These are phyloP conservation scores for Salvator merianae DNA, from an alignment of 2,113 vertebrate genomes.

Conservation along the genomic window DNA sequence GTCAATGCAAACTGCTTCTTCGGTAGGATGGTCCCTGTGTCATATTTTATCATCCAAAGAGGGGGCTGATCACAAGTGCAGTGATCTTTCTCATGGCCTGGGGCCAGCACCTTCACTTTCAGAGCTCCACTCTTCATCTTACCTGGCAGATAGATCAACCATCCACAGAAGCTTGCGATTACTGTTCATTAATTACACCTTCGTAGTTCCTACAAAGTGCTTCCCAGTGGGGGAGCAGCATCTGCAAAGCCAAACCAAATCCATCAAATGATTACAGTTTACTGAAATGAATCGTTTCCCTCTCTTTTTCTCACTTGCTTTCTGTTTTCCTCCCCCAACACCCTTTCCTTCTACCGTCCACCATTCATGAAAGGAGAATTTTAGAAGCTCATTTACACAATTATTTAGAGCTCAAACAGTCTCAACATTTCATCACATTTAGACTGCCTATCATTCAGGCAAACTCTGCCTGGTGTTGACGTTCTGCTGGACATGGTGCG, in stretches of 20 bases:
- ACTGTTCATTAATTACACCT: neutral
- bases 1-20: neutral
- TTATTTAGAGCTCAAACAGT: too few relatives aligned
- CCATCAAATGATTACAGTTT: neutral
- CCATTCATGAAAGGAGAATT: neutral
- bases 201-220: neutral
- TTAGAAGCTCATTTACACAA: too few relatives aligned
- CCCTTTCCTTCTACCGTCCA: neutral
- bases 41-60: neutral
- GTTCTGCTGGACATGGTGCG: too few relatives aligned
- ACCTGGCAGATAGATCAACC: neutral
- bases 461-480: too few relatives aligned
- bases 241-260: neutral
- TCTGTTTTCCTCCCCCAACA: neutral
- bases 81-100: neutral
- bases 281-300: neutral
- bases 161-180: neutral
- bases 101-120: neutral
- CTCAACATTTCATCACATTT: too few relatives aligned
- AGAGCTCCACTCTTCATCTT: neutral
- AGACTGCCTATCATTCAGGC: too few relatives aligned
- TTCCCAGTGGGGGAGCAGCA: neutral
- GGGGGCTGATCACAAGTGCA: conserved; percentile 10
- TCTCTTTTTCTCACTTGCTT: neutral
- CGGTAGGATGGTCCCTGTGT: neutral